Evolutionary conservation across 2,113 vertebrate genomes (phyloP).

Genomic region (Aldabrachelys gigantea): DNA sequence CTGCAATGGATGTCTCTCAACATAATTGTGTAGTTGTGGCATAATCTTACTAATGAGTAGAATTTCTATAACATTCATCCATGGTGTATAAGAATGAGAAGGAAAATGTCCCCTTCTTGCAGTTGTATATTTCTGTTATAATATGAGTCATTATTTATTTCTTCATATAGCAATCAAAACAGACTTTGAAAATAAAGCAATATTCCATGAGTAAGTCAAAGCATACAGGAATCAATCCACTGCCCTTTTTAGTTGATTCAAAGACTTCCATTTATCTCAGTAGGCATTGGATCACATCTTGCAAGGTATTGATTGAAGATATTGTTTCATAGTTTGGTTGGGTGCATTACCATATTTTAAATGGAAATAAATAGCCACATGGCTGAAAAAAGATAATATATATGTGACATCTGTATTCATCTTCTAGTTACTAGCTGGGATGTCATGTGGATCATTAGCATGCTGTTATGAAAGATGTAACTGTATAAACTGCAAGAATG

Average conservation of each 20-base stretch:
- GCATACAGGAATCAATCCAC: neutral
- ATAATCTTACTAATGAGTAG: neutral
- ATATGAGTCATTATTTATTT: neutral
- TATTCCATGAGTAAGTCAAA: neutral
- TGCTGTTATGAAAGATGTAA: neutral
- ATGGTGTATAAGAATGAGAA: neutral
- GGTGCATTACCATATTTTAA: neutral
- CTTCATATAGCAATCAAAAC: neutral
- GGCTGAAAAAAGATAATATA: neutral
- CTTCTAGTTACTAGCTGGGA: neutral
- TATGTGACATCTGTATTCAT: neutral
- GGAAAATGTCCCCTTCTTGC: neutral
- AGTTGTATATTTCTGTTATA: neutral
- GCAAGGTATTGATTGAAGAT: neutral
- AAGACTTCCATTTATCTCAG: neutral
- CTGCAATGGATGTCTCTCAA: neutral
- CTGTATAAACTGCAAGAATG: neutral
- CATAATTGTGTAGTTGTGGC: neutral
- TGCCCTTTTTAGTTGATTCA: neutral
- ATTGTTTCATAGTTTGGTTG: neutral
- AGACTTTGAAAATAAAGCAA: neutral
- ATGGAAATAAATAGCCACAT: neutral
- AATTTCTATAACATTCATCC: neutral
- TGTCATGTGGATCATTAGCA: neutral
- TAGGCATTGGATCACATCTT: neutral